These are phyloP conservation scores for Protosalanx chinensis DNA, from an alignment of 2,797 vertebrate species.

Conservation along the genomic window DNA sequence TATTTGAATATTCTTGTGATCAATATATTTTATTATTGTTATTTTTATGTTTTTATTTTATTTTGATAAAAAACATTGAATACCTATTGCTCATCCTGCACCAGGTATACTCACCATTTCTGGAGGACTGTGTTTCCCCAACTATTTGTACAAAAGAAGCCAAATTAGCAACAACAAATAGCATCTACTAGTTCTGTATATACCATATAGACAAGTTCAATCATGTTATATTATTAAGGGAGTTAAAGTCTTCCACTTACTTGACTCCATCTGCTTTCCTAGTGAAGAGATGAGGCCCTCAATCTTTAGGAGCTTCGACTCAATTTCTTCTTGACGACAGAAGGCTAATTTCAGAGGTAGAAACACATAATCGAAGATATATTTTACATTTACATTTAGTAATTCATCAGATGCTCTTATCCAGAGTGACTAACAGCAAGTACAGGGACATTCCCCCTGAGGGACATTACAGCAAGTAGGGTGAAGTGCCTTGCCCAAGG, in stretches of 20 bases:
- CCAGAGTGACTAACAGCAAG: too few relatives aligned
- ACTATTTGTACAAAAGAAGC: constrained; percentile 43
- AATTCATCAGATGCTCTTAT: too few relatives aligned
- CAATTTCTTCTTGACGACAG: constrained; percentile 77
- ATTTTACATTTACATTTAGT: too few relatives aligned
- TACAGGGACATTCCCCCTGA: too few relatives aligned
- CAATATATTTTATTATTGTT: too few relatives aligned
- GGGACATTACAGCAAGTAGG: too few relatives aligned
- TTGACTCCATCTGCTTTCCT: constrained; percentile 62
- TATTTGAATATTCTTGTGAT: too few relatives aligned
- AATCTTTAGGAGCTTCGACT: constrained; percentile 74
- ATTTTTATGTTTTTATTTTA: too few relatives aligned
- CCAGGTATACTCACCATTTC: constrained; percentile 49
- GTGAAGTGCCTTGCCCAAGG: too few relatives aligned
- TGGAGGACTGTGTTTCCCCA: constrained; percentile 17
- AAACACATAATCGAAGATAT: too few relatives aligned
- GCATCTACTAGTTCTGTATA: not conserved
- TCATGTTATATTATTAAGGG: not conserved
- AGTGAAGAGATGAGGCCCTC: constrained; percentile 78
- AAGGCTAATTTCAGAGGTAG: constrained; percentile 61
- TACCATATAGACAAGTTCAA: too few relatives aligned
- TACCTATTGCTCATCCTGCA: not conserved
- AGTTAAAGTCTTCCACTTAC: constrained; percentile 38
- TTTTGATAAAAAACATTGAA: too few relatives aligned
- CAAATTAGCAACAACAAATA: constrained; percentile 10